Evolutionary conservation across 1,140 invertebrate species (phyloP).

Genomic region (Aphis craccivora): DNA sequence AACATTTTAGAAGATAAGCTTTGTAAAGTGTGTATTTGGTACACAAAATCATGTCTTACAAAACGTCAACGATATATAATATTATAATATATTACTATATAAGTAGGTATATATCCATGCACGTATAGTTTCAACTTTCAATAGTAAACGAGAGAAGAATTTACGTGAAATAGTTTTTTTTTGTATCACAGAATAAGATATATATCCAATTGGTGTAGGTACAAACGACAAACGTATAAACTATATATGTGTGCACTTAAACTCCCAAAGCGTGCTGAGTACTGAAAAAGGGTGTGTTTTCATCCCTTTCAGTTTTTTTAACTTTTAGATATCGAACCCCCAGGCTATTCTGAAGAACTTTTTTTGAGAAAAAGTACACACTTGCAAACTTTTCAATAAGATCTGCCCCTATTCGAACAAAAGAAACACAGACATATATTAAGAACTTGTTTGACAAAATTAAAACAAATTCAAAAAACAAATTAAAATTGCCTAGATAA

Average conservation of each 20-base stretch:
- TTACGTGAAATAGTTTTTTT: not conserved
- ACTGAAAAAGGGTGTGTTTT: not conserved
- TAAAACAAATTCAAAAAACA: not conserved
- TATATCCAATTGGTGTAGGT: conserved; percentile 33
- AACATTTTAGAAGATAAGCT: not conserved
- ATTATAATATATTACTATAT: not conserved
- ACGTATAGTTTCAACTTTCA: not conserved
- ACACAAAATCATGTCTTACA: not conserved
- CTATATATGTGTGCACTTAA: not conserved
- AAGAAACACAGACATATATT: not conserved
- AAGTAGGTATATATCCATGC: not conserved
- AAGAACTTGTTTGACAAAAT: not conserved
- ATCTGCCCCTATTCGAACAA: not conserved
- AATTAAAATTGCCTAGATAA: not conserved
- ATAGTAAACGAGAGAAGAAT: not conserved
- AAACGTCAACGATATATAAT: not conserved
- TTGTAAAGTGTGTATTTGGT: not conserved
- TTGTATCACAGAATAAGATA: not conserved
- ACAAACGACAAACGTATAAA: not conserved
- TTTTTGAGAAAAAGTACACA: not conserved
- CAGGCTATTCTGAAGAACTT: not conserved
- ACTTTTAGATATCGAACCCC: conserved; percentile 19
- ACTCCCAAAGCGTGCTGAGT: not conserved
- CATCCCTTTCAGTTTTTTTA: conserved; percentile 23
- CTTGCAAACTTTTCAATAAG: not conserved